Evolutionary conservation across 1,140 invertebrate genomes (phyloP).

Genomic region (Carposina sasakii): DNA sequence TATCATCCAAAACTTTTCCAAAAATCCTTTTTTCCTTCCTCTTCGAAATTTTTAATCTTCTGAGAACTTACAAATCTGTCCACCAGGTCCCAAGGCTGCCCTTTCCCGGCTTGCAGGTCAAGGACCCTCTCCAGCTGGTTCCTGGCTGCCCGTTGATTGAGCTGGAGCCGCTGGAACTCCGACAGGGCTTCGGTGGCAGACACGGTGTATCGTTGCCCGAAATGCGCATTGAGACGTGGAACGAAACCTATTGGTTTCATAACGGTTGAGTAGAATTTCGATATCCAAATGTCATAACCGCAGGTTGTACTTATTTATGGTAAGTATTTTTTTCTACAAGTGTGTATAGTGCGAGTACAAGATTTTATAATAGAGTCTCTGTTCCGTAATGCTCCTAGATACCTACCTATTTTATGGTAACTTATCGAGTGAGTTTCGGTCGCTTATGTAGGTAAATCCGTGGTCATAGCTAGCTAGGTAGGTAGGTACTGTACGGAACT

Average conservation of each 20-base stretch:
- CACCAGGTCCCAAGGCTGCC: slow-evolving; percentile 73
- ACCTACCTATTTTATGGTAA: too few relatives aligned
- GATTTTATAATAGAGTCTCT: too few relatives aligned
- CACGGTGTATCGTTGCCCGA: slow-evolving; percentile 78
- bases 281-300: too few relatives aligned
- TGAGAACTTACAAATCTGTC: slow-evolving; percentile 74
- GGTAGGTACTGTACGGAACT: too few relatives aligned
- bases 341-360: too few relatives aligned
- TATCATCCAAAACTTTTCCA: slow-evolving; percentile 14
- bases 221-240: slow-evolving; percentile 74
- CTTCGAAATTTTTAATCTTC: not conserved
- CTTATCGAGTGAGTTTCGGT: too few relatives aligned
- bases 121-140: slow-evolving; percentile 72
- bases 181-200: slow-evolving; percentile 79
- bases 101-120: slow-evolving; percentile 73
- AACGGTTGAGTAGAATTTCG: too few relatives aligned
- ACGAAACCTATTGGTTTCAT: slow-evolving; percentile 78
- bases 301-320: too few relatives aligned
- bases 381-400: too few relatives aligned
- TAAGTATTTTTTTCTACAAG: too few relatives aligned
- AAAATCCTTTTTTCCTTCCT: slow-evolving; percentile 3
- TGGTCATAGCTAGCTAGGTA: too few relatives aligned
- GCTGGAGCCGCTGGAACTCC: slow-evolving; percentile 76
- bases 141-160: slow-evolving; percentile 70
- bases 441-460: too few relatives aligned